A percentile compares a stretch with the other conserved stretches of the same genome.
Conservation (phyloP, 2,113 vertebrate genomes). For the Aptenodytes forsteri region DNA sequence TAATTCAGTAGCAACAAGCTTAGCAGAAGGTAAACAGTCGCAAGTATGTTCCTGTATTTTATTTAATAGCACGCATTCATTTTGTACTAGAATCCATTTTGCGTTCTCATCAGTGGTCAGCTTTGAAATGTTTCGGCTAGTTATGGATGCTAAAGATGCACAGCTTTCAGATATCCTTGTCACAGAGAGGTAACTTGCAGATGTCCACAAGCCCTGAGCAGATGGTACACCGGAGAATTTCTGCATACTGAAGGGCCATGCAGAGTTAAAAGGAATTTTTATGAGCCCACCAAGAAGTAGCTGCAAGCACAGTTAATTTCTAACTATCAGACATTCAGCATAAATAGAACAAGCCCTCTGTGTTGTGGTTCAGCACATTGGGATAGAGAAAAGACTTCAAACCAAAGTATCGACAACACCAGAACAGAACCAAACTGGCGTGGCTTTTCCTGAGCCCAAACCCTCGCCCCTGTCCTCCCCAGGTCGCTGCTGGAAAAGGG, state of each 20-base stretch:
- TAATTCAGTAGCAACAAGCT: not conserved
- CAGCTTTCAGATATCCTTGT: not conserved
- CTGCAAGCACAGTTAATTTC: conserved; percentile 55
- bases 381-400: not conserved
- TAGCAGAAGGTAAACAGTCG: not conserved
- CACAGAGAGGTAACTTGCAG: conserved; percentile 40
- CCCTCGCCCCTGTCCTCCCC: fast-evolving
- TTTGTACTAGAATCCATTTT: not conserved
- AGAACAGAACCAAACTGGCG: not conserved
- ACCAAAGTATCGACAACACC: not conserved
- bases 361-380: not conserved
- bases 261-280: conserved; percentile 52
- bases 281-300: conserved; percentile 36
- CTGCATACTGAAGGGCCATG: not conserved
- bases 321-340: not conserved
- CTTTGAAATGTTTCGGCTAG: not conserved
- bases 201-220: conserved; percentile 41
- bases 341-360: not conserved
- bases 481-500: not conserved
- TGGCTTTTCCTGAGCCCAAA: not conserved
- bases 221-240: conserved; percentile 40
- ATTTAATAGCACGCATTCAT: not conserved
- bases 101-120: not conserved
- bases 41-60: not conserved
- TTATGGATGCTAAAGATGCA: not conserved